A percentile compares a stretch with the other conserved stretches of the same genome.
These are phyloP conservation scores for Epinephelus moara DNA, from an alignment of 2,113 vertebrate species.

Conservation along the genomic window DNA sequence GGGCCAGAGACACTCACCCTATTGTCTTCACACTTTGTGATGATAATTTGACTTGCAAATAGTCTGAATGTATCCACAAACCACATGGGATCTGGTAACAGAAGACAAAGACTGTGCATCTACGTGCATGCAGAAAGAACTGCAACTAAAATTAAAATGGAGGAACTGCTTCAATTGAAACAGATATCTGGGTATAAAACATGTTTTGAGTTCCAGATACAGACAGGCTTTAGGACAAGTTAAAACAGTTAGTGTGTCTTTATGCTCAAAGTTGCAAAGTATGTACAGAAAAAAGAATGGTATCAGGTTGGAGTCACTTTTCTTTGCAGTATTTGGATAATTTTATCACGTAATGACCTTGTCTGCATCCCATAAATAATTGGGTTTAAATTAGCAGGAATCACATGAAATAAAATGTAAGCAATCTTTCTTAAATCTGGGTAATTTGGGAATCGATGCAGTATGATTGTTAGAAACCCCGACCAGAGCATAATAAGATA, in stretches of 20 bases:
- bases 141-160: background rate
- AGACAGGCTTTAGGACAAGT: background rate
- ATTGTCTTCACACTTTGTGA: background rate
- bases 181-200: background rate
- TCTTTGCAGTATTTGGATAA: slow-evolving; percentile 53
- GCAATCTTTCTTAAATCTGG: slow-evolving; percentile 72
- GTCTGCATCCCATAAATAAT: slow-evolving; percentile 75
- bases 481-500: slow-evolving; percentile 75
- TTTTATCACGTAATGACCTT: slow-evolving; percentile 60
- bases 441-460: slow-evolving; percentile 74
- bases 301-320: slow-evolving; percentile 44
- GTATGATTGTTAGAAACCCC: slow-evolving; percentile 70
- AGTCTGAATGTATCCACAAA: background rate
- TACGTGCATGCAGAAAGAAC: background rate
- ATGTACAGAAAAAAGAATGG: background rate
- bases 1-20: background rate
- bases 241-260: background rate
- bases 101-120: background rate
- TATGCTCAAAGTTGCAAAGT: background rate
- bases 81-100: background rate
- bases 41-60: background rate
- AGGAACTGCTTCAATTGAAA: background rate
- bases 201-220: background rate
- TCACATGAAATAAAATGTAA: slow-evolving; percentile 70
- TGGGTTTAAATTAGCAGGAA: slow-evolving; percentile 76